Percentiles rank a stretch among this genome's conserved stretches.
These are phyloP conservation scores for Podargus strigoides DNA, from an alignment of 2,797 vertebrate genomes.

Conservation along the genomic window DNA sequence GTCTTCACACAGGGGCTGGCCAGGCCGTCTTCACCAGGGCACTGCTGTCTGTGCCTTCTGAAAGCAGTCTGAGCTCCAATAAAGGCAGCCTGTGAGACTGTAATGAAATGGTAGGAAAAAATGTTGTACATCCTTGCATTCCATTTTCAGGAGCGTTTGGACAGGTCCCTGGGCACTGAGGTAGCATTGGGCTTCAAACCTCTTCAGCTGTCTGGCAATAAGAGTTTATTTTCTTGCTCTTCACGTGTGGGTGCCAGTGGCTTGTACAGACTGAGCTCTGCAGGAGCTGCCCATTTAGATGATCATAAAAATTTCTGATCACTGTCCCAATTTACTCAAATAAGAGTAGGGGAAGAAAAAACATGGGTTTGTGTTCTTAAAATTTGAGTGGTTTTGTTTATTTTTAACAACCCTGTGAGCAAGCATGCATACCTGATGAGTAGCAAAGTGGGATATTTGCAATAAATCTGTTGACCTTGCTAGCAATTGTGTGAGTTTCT, in stretches of 20 bases:
- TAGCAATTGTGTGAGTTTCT: not conserved
- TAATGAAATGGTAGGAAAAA: no score
- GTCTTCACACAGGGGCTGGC: not conserved
- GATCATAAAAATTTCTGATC: not conserved
- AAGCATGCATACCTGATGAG: not conserved
- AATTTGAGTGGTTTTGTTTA: not conserved
- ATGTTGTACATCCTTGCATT: not conserved
- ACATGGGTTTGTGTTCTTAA: not conserved
- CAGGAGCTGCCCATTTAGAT: not conserved
- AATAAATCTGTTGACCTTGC: not conserved
- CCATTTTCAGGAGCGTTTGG: not conserved
- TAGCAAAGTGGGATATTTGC: not conserved
- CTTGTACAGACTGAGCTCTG: not conserved
- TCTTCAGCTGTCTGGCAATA: not conserved
- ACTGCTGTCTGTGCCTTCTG: rapidly evolving
- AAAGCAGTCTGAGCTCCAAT: not conserved
- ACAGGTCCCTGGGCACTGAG: not conserved
- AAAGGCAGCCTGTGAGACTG: not conserved
- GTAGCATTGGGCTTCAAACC: not conserved
- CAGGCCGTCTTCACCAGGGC: not conserved
- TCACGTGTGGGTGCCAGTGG: not conserved
- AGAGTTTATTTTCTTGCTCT: not conserved
- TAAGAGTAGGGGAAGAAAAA: not conserved
- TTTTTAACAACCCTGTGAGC: not conserved
- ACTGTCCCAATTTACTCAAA: not conserved